A percentile compares a stretch with the other conserved stretches of the same genome.
These are phyloP conservation scores for Condylura cristata DNA, from an alignment of 2,113 vertebrate species.

Conservation along the genomic window DNA sequence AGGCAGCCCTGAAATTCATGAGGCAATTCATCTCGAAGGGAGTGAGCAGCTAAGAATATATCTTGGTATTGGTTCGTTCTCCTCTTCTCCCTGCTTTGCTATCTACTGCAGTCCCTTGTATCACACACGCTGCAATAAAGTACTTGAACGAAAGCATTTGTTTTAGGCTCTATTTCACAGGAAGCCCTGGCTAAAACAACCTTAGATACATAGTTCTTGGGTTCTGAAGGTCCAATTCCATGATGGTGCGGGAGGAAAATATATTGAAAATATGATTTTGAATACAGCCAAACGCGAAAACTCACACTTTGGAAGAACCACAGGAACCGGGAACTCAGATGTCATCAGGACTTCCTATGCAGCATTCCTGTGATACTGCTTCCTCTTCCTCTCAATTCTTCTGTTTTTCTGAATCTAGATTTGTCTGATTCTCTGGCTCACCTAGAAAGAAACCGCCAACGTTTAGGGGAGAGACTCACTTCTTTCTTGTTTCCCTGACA, in stretches of 20 bases:
- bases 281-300: neutral
- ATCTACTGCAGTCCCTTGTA: neutral
- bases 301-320: neutral
- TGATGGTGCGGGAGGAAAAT: neutral
- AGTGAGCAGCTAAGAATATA: neutral
- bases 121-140: neutral
- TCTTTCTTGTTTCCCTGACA: neutral
- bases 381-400: neutral
- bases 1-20: neutral
- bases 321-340: neutral
- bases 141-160: neutral
- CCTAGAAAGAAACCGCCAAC: neutral
- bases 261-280: neutral
- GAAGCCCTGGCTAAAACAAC: neutral
- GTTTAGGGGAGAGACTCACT: neutral
- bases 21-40: neutral
- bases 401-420: neutral
- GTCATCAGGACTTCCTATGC: neutral
- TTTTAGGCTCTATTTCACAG: neutral
- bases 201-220: neutral
- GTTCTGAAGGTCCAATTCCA: neutral
- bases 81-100: neutral
- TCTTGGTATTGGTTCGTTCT: neutral
- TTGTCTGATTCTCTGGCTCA: neutral
- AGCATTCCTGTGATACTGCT: neutral